Base-by-base conservation (phyloP, 2,113 vertebrate genomes). In the Cettia cetti region DNA sequence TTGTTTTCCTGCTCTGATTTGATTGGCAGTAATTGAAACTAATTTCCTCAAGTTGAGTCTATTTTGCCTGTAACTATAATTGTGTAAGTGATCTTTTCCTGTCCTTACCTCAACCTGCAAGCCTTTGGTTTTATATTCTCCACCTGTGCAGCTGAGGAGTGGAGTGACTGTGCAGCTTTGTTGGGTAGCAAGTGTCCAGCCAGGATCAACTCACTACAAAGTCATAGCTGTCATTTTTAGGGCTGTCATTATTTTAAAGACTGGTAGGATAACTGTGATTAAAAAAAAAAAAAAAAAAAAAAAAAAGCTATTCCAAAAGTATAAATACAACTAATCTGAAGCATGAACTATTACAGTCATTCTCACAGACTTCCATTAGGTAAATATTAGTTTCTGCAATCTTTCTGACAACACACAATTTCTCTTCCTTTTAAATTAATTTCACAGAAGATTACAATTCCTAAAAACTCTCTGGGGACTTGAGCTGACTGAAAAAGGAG, bases 341-440 rank as follows among this genome's bases (percentile, higher is more conserved):
- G 20, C 5, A 69, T 19, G 28, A 85, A 49, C 40, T 77, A 12
- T 84, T 89, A 50, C 24, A 82, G 31, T 64, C 8, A 35, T 82
- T 81, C 11, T 7, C 69, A 17, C 33, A 78, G 45, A 78, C 22
- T 86, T 72, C 28, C 81, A 77, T 72, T 81, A 77, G n/a, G 28
- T 49, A 82, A 93, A 87, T 82, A 22, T 76, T 91, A 66, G 47
- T 27, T 37, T 75, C 27, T 86, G n/a, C 57, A 26, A 40, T 71
- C 30, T 60, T 86, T 90, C 75, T 82, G 19, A 53, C 63, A 52
- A 21, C 47, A 77, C 82, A 56, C 8, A 45, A 68, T 86, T 94
- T 86, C 18, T 83, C 47, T 91, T 74, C n/a, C 65, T 23, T 91
- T 94, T 76, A 93, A 95, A 95, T 92, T 95, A 96, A 91, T 95